Evolutionary conservation across 2,113 vertebrate genomes (phyloP).

Genomic region (Anser brachyrhynchus): DNA sequence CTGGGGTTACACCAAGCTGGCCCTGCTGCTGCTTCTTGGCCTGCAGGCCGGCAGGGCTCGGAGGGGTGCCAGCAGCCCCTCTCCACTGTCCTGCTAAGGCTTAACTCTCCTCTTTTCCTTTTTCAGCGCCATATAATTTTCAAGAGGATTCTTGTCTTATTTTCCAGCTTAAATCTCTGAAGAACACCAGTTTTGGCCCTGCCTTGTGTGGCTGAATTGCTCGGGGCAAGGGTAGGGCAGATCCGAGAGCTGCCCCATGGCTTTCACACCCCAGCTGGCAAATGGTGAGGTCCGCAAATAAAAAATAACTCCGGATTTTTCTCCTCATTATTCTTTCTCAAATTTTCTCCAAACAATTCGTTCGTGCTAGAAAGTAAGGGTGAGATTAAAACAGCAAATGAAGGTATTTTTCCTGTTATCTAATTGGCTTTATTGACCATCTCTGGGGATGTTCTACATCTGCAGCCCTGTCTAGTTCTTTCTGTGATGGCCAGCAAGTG

Average conservation of each 20-base stretch:
- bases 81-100: not conserved
- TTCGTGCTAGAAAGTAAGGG: not conserved
- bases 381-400: not conserved
- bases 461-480: not conserved
- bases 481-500: too few species aligned
- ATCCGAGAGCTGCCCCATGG: not conserved
- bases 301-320: not conserved
- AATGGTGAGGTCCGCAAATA: not conserved
- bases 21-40: not conserved
- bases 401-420: not conserved
- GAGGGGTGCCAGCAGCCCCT: not conserved
- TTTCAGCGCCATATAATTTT: too few species aligned
- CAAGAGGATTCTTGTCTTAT: not conserved
- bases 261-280: not conserved
- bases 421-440: rapidly evolving
- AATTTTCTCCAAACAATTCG: not conserved
- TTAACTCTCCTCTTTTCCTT: not conserved
- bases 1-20: not conserved
- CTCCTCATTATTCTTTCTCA: not conserved
- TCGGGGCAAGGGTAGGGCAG: too few species aligned
- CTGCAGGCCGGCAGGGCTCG: not conserved
- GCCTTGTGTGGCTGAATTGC: not conserved
- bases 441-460: not conserved
- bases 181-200: not conserved
- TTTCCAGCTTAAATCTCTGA: not conserved